Evolutionary conservation across 2,888 invertebrate species (phyloP).

Genomic region (Plagodis dolabraria): DNA sequence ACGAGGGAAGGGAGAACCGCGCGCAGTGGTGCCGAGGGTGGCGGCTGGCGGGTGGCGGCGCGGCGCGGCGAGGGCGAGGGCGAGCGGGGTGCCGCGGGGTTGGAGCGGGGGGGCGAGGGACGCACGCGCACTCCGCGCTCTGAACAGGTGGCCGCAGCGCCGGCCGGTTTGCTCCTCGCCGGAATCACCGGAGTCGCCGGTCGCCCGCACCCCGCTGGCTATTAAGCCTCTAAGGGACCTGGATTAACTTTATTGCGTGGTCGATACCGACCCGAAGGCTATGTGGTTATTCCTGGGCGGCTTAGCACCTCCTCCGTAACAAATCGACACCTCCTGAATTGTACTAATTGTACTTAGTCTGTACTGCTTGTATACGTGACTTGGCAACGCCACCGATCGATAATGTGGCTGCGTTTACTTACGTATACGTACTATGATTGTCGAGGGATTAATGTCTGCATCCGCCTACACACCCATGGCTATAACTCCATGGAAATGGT

Average conservation of each 20-base stretch:
- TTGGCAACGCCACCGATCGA: slow-evolving; percentile 68
- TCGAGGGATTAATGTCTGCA: slow-evolving; percentile 14
- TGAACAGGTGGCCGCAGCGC: slow-evolving; percentile 75
- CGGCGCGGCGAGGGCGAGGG: slow-evolving; percentile 30
- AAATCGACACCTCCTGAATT: slow-evolving; percentile 48
- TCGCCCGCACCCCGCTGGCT: slow-evolving; percentile 51
- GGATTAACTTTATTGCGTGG: slow-evolving; percentile 77
- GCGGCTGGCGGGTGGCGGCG: slow-evolving; percentile 34
- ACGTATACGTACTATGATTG: slow-evolving; percentile 16
- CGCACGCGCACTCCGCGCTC: slow-evolving; percentile 56
- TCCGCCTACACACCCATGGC: slow-evolving; percentile 17
- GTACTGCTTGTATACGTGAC: slow-evolving; percentile 58
- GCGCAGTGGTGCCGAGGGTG: slow-evolving; percentile 67
- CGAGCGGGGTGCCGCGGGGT: slow-evolving; percentile 33
- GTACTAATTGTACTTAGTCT: slow-evolving; percentile 42
- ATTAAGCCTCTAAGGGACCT: slow-evolving; percentile 68
- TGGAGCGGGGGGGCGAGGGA: slow-evolving; percentile 35
- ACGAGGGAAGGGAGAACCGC: slow-evolving; percentile 75
- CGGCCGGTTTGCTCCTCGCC: slow-evolving; percentile 47
- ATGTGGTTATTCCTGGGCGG: slow-evolving; percentile 49
- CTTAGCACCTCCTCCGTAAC: slow-evolving; percentile 42
- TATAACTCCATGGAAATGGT: not conserved
- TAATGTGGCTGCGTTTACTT: slow-evolving; percentile 46
- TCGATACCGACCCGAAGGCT: slow-evolving; percentile 66
- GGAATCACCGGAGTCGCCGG: slow-evolving; percentile 34